A percentile compares a stretch with the other conserved stretches of the same genome.
These are phyloP conservation scores for Lepidochrysops patricia DNA, from an alignment of 2,888 invertebrate genomes.

Conservation along the genomic window DNA sequence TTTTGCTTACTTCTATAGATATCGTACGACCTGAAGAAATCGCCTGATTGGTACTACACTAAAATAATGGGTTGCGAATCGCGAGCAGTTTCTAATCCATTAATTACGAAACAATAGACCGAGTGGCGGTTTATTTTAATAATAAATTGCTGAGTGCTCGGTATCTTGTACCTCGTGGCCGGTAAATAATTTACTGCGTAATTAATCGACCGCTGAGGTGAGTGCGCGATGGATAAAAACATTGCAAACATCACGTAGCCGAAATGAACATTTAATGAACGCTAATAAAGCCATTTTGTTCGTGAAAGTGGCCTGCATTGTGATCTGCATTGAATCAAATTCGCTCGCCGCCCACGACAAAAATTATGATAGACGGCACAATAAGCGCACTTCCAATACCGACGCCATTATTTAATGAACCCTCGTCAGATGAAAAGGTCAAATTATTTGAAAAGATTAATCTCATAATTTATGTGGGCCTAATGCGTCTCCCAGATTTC, in stretches of 20 bases:
- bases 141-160: slow-evolving; percentile 11
- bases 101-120: slow-evolving; percentile 11
- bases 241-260: slow-evolving; percentile 1
- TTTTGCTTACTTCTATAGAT: not conserved
- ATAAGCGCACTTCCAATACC: slow-evolving; percentile 67
- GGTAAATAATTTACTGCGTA: not conserved
- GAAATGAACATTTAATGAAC: not conserved
- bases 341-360: slow-evolving; percentile 50
- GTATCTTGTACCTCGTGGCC: slow-evolving; percentile 12
- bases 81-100: slow-evolving; percentile 3
- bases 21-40: not conserved
- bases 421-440: slow-evolving; percentile 74
- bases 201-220: slow-evolving; percentile 7
- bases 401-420: slow-evolving; percentile 72
- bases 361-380: slow-evolving; percentile 70
- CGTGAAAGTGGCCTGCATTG: slow-evolving; percentile 15
- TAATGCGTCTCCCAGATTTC: slow-evolving; percentile 59
- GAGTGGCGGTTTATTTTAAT: slow-evolving; percentile 13
- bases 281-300: slow-evolving; percentile 8
- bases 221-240: not conserved
- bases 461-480: slow-evolving; percentile 69
- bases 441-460: slow-evolving; percentile 74
- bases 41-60: not conserved
- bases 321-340: slow-evolving; percentile 34
- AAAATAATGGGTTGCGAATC: not conserved